Conservation (phyloP, 92 coral and sea anemone genomes). For the Porites rus region DNA sequence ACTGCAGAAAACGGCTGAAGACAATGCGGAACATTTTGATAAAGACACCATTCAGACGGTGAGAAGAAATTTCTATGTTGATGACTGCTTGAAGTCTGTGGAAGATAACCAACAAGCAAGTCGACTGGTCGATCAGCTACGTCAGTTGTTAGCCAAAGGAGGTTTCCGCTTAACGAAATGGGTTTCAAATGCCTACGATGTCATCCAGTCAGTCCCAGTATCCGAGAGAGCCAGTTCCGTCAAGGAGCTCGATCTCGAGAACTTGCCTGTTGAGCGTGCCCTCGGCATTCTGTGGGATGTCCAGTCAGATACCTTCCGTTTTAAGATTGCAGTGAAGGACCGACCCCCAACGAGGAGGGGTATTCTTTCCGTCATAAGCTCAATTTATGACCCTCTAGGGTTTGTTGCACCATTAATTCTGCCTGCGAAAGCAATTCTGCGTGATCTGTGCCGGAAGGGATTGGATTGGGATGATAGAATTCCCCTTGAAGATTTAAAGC, state of each 20-base stretch:
- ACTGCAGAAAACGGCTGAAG: slow-evolving; percentile 52
- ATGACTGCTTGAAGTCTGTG: no score
- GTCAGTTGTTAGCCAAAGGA: no score
- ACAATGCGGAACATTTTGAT: slow-evolving; percentile 55
- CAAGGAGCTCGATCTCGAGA: no score
- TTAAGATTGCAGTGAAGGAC: slow-evolving; percentile 33
- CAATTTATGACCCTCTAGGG: slow-evolving; percentile 62
- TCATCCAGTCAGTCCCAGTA: background rate
- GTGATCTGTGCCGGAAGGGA: slow-evolving; percentile 55
- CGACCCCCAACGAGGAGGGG: slow-evolving; percentile 51
- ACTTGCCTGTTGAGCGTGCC: slow-evolving; percentile 27
- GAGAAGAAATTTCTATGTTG: no score
- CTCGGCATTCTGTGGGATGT: slow-evolving; percentile 58
- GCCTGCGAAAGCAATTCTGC: slow-evolving; percentile 40
- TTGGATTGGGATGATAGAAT: slow-evolving; percentile 49
- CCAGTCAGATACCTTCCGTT: slow-evolving; percentile 46
- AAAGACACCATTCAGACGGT: background rate
- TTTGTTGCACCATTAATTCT: slow-evolving; percentile 43
- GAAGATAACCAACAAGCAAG: no score
- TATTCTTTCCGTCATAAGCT: slow-evolving; percentile 50
- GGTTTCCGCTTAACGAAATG: slow-evolving; percentile 49
- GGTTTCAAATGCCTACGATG: slow-evolving; percentile 43
- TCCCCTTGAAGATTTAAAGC: slow-evolving; percentile 28
- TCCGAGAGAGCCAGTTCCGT: no score
- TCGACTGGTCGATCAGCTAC: no score